Base-by-base conservation (phyloP, 2,888 invertebrate species). In the Cabera pusaria region DNA sequence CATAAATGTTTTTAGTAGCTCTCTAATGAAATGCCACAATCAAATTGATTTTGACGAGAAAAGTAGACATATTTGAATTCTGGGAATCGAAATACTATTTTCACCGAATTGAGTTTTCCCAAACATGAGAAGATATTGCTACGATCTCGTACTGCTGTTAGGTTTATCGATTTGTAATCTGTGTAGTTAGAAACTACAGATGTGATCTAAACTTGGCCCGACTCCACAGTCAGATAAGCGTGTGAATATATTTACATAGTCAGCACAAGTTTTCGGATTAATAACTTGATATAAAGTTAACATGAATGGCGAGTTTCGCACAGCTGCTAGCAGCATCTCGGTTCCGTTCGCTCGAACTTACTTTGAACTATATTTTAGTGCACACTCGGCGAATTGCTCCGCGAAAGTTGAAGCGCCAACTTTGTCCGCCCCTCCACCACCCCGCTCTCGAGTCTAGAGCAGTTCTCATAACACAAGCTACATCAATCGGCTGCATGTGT, bases 351-450 rank as follows among this genome's bases (percentile, higher is more conserved):
- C 55, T 55, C 44, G 50, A 63, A 69, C 63, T 71, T 68, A 73
- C 67, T 77, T 76, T 74, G 77, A 73, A 77, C 79, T 79, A 79
- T 74, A 79, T 77, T 75, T 74, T 68, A 72, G 64, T 59, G 67
- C 67, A 61, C 61, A 67, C 63, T 67, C 64, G 48, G 61, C 62
- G 72, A 68, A 70, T 72, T 59, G 65, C 60, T 62, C 62, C 59
- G 49, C 56, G 59, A 64, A 65, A 74, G 72, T 72, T 72, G 68
- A 69, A 67, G 72, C 56, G 56, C 53, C 45, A 59, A 59, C 47
- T 54, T 47, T 50, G 21, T 43, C 45, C 56, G 37, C 49, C 54
- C 28, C 39, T 47, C 26, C 32, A 40, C 37, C 22, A 35, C 49
- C 21, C 40, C 49, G 46, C 50, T 44, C 28, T 38, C 46, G 46